These are phyloP conservation scores for Progne subis DNA, from an alignment of 2,113 vertebrate genomes.

Conservation along the genomic window DNA sequence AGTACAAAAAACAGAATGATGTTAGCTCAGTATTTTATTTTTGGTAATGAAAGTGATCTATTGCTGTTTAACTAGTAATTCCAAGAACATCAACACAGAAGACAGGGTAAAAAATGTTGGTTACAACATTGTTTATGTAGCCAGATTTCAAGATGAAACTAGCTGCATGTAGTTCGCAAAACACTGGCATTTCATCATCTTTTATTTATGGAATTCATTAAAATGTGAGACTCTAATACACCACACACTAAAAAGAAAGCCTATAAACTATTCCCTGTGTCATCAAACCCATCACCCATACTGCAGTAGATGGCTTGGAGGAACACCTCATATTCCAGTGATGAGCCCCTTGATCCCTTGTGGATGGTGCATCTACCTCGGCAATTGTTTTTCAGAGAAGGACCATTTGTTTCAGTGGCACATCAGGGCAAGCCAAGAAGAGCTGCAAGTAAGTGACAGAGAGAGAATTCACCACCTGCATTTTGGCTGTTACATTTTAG, in stretches of 20 bases:
- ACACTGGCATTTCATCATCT: slow-evolving; percentile 59
- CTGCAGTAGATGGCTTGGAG: neutral
- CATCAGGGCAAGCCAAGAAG: neutral
- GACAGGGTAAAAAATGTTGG: slow-evolving; percentile 8
- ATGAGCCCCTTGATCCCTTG: neutral
- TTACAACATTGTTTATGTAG: slow-evolving; percentile 24
- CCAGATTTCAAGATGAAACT: slow-evolving; percentile 59
- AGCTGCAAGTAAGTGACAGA: neutral
- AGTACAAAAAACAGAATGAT: neutral
- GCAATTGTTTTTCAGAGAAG: neutral
- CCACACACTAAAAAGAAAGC: slow-evolving; percentile 13
- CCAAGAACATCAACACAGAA: slow-evolving; percentile 29
- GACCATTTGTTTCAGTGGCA: neutral
- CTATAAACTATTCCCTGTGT: neutral
- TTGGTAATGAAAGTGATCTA: slow-evolving; percentile 37
- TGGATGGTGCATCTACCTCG: accelerated
- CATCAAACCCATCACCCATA: slow-evolving; percentile 33
- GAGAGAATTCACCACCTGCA: slow-evolving; percentile 39
- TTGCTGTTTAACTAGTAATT: slow-evolving; percentile 30
- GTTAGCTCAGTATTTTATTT: slow-evolving; percentile 16
- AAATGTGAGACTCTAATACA: slow-evolving; percentile 41
- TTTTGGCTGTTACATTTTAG: slow-evolving; percentile 33
- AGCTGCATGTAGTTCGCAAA: neutral
- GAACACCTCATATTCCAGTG: neutral
- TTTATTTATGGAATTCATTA: slow-evolving; percentile 74